Evolutionary conservation across 2,888 invertebrate species (phyloP), one percentile per base, ranked within the genome.

Genomic region (Gymnoscelis rufifasciata): DNA sequence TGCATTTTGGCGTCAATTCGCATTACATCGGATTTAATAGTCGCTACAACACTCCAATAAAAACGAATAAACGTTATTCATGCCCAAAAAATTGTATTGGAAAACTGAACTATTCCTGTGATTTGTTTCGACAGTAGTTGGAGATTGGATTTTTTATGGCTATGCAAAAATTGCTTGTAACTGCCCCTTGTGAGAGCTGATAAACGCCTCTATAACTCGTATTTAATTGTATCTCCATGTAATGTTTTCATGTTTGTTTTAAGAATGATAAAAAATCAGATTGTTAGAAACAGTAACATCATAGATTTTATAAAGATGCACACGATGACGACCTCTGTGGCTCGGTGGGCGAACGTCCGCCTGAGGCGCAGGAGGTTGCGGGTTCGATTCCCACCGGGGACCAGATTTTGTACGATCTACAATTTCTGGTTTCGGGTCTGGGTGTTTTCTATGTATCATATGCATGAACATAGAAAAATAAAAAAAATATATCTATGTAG

Each of bases 1-100:
- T 74, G 71, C 71, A 72, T 73, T 59, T 68, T 66, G 33, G 38
- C 27, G 36, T 24, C 38, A 36, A 46, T 42, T 50, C 45, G 38
- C 38, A 46, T 46, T 50, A 42, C 37, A 42, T 41, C 7, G 12
- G 35, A 30, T 10, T 38, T 30, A 45, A 43, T 42, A 28, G 31
- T 36, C 43, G 36, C 38, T 41, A 44, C 44, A 49, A 37, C 31
- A 38, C 14, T 29, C 45, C 45, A 46, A 50, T 50, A 50, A 46
- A 50, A 50, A 29, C 30, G 38, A 29, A 50, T 50, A 43, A 50
- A 46, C 50, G 45, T 45, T 42, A 45, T 45, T 45, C 45, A 45
- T 50, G 26, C 30, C 33, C 44, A 45, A 49, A 49, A 48, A 49
- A 42, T 38, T 38, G 38, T 13, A 50, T 50, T 39, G 35, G 35